A percentile compares a stretch with the other conserved stretches of the same genome.
Conservation (phyloP, 1,140 invertebrate species). For the Formica selysi region DNA sequence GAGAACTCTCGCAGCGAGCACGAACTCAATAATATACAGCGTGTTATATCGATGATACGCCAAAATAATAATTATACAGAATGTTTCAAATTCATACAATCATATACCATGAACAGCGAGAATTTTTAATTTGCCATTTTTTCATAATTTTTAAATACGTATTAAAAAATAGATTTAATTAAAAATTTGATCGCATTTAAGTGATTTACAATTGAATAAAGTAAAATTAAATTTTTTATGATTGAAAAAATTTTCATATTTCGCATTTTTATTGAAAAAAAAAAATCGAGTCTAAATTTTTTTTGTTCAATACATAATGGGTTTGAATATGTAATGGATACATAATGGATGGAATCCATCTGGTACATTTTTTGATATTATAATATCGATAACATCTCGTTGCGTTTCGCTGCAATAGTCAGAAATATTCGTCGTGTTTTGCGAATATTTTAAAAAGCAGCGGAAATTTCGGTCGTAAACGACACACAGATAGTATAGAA, state of each 20-base stretch:
- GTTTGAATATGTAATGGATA: too few species aligned
- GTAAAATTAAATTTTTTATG: not conserved
- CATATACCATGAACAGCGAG: not conserved
- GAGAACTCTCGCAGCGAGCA: constrained; percentile 24
- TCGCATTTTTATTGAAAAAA: not conserved
- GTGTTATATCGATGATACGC: not conserved
- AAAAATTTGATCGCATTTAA: not conserved
- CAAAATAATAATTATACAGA: constrained; percentile 20
- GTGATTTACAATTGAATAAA: not conserved
- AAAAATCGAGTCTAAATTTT: constrained; percentile 7
- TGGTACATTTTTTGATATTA: constrained; percentile 29
- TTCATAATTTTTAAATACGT: not conserved
- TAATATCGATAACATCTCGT: constrained; percentile 1
- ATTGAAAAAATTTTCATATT: not conserved
- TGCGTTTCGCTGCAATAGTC: not conserved
- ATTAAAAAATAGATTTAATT: not conserved
- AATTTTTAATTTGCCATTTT: constrained; percentile 10
- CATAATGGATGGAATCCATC: not conserved
- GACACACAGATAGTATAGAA: not conserved
- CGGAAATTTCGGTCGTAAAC: constrained; percentile 34
- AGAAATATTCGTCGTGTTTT: constrained; percentile 25
- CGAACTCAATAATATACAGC: constrained; percentile 24
- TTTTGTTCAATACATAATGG: not conserved
- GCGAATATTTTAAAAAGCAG: constrained; percentile 1
- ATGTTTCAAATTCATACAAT: not conserved